Evolutionary conservation across 2,113 vertebrate genomes (phyloP).

Genomic region (Seriola rivoliana): DNA sequence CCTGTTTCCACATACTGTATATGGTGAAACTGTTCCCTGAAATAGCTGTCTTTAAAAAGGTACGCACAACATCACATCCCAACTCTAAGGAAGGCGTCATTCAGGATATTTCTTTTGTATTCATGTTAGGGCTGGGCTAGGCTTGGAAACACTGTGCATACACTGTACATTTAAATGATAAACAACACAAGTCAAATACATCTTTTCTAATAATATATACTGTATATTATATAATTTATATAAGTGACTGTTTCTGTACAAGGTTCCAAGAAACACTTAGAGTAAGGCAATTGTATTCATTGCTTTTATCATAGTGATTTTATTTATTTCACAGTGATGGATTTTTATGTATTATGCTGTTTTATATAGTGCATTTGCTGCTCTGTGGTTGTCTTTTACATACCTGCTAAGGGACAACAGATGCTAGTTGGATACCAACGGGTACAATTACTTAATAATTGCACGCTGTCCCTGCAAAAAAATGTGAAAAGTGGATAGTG

Average conservation of each 20-base stretch:
- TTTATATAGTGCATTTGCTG: too few species aligned
- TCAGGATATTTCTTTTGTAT: background rate
- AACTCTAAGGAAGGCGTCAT: background rate
- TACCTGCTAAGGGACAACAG: too few species aligned
- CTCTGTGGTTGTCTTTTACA: too few species aligned
- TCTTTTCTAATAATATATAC: background rate
- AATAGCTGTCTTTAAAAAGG: background rate
- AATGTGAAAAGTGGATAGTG: background rate
- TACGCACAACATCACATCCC: background rate
- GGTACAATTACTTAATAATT: too few species aligned
- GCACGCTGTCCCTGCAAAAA: too few species aligned
- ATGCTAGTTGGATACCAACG: too few species aligned
- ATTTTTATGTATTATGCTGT: too few species aligned
- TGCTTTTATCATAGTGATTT: too few species aligned
- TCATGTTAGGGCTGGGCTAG: background rate
- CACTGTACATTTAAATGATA: background rate
- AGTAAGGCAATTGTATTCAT: background rate
- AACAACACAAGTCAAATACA: background rate
- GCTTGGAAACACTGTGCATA: background rate
- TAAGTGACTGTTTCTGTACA: background rate
- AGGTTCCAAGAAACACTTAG: background rate
- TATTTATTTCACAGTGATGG: too few species aligned
- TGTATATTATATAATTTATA: too few species aligned
- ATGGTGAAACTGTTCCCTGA: background rate
- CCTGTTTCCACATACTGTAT: background rate